Base-by-base conservation (phyloP, 2,113 vertebrate genomes). In the Lasiurus cinereus region DNA sequence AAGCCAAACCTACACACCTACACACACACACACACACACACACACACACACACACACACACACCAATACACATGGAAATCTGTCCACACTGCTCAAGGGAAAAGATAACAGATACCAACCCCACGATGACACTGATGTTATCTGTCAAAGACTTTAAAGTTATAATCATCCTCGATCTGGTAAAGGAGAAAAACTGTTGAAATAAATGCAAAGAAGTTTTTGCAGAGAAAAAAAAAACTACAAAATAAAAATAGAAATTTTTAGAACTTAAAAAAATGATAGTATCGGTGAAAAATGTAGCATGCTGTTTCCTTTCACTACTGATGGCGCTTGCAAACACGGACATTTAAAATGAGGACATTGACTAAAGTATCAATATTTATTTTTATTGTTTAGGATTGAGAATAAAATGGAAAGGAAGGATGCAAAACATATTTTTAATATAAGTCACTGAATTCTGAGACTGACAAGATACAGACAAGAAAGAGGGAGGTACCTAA, bases 171-270 rank as follows among this genome's bases (percentile, higher is more conserved):
- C 33, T 67, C 22, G 31, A 19, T 73, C 73, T 83, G 27, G 27
- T 19, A 80, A 91, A 78, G n/a, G 11, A 48, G 36, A 76, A 86
- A 74, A 62, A 90, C 8, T 73, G 19, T 64, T 48, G 18, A 74
- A 91, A 83, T 62, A 90, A 92, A 88, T 94, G 76, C 59, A 66
- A 24, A 79, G 5, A 90, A 83, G 18, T 91, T 90, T 76, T 43
- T 73, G 19, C 18, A 87, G 1, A 74, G 46, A 72, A 90, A 67
- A 18, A 18, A 85, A 7, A 91, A 94, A 78, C 76, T 67, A 83
- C 29, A 87, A 67, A 27, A 22, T 27, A 62, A 39, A 39, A 39
- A 39, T 39, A 39, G 39, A 39, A 46, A 54, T 56, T 93, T 93
- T 90, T 76, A 92, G 15, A 90, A 83, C 15, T 80, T 16, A 76